A percentile compares a stretch with the other conserved stretches of the same genome.
Evolutionary conservation across 2,113 vertebrate species (phyloP).

Genomic region (Puffinus mauretanicus): DNA sequence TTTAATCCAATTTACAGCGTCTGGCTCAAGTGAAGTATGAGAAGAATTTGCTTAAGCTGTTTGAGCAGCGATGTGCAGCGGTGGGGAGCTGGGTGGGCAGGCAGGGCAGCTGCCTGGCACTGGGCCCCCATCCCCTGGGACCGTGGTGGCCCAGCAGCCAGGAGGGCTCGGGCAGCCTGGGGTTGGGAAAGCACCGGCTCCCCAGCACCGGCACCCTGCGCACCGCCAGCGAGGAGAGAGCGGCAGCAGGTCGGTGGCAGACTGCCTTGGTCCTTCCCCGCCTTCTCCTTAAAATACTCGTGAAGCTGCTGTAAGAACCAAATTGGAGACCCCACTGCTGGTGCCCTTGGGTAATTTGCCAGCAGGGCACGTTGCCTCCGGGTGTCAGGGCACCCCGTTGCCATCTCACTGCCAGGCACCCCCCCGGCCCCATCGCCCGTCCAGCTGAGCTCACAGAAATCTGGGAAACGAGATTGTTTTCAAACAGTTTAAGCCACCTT

Average conservation of each 20-base stretch:
- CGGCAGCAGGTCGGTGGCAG: background rate
- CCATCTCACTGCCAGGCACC: background rate
- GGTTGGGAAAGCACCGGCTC: background rate
- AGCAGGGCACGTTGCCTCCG: background rate
- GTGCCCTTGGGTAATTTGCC: background rate
- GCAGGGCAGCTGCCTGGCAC: background rate
- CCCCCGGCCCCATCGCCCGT: rapidly evolving
- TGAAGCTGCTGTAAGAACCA: background rate
- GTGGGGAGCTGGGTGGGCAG: background rate
- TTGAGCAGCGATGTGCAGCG: rapidly evolving
- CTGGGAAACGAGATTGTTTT: background rate
- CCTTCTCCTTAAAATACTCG: background rate
- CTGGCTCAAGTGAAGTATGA: background rate
- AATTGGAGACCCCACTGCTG: background rate
- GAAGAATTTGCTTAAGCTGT: background rate
- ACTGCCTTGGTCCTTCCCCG: background rate
- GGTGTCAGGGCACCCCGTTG: background rate
- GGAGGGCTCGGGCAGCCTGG: background rate
- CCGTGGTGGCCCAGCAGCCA: background rate
- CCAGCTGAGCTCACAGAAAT: background rate
- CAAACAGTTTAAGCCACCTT: background rate
- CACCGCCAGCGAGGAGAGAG: rapidly evolving
- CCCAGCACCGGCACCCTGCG: background rate
- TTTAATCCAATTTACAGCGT: background rate
- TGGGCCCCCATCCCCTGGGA: background rate